Evolutionary conservation across 2,888 invertebrate species (phyloP), one percentile per base, ranked within the genome.

Genomic region (Agelastica alni): DNA sequence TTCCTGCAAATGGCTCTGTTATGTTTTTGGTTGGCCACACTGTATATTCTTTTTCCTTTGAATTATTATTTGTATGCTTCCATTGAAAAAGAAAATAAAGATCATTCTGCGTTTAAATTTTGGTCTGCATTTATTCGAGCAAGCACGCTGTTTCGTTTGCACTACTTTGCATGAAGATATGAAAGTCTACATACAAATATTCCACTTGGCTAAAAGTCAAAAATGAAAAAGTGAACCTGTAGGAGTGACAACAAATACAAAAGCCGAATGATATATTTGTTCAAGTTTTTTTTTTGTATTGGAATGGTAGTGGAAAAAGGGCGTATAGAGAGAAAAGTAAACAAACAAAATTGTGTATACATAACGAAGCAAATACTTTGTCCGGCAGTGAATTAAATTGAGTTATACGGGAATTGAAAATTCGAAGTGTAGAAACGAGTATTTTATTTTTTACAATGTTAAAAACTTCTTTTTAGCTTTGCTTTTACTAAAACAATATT

Each of bases 261-360:
- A 14, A 28, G 18, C 2, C 28, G 28, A 41, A 28, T 41, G 41
- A 41, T 41, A 28, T 41, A 41, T 41, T 41, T 37, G 36, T 37
- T 16, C n/a, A 37, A 37, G 36, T 37, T 37, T 37, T 37, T n/a
- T 37, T 37, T 22, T 41, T 41, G 26, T 26, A 26, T 41, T 13
- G 39, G 41, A 17, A 41, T 45, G 31, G 22, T 32, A 18, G 39
- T 41, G 22, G 44, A 46, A 41, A 46, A 32, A 45, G 17, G 28
- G 12, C 14, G 32, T 14, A 32, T 32, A 32, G 47, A 47, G n/a
- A n/a, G 37, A 13, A 16, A 28, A 37, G 51, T 44, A 52, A 52
- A 52, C 45, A 52, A 39, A 52, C 45, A 46, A 41, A 52, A 32
- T 14, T 34, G 37, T 41, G 48, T 49, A 32, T 49, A 49, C 32